Conservation (phyloP, 2,113 vertebrate genomes). For the Triplophysa rosa region DNA sequence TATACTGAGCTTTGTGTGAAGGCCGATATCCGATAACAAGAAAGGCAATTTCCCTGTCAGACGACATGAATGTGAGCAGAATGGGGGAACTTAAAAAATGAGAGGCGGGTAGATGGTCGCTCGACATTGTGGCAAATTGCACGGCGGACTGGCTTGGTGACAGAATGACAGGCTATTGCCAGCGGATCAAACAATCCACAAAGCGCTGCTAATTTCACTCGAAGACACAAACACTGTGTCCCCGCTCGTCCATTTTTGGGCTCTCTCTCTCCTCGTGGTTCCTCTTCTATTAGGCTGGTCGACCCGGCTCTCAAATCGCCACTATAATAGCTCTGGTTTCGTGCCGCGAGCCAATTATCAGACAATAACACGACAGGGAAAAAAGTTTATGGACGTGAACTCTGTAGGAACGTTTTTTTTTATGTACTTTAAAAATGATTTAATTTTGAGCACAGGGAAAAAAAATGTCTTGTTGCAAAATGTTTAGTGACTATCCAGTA, state of each 20-base stretch:
- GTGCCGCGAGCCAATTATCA: constrained; percentile 33
- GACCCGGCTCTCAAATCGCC: constrained; percentile 21
- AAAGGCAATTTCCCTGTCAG: constrained; percentile 48
- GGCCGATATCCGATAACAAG: constrained; percentile 38
- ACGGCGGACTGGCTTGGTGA: constrained; percentile 40
- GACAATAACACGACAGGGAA: not conserved
- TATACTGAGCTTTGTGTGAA: constrained; percentile 13
- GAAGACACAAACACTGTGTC: constrained; percentile 10
- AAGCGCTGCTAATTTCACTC: constrained; percentile 36
- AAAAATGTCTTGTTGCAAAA: not conserved
- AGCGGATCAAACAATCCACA: constrained; percentile 42
- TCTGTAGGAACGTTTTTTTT: not conserved
- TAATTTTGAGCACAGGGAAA: constrained; percentile 1
- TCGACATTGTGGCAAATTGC: constrained; percentile 32
- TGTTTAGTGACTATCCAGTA: not conserved
- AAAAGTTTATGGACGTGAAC: constrained; percentile 18
- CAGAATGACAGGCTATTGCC: constrained; percentile 33
- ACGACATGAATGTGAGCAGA: constrained; percentile 33
- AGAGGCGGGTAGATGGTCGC: constrained; percentile 15
- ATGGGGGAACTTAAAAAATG: constrained; percentile 28
- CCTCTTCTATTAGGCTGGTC: constrained; percentile 34
- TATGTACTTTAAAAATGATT: too few species aligned
- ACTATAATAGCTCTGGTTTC: constrained; percentile 16
- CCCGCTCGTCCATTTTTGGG: not conserved
- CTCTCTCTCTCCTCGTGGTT: not conserved